Evolutionary conservation across 1,140 invertebrate species (phyloP).

Genomic region (Drosophila virilis): DNA sequence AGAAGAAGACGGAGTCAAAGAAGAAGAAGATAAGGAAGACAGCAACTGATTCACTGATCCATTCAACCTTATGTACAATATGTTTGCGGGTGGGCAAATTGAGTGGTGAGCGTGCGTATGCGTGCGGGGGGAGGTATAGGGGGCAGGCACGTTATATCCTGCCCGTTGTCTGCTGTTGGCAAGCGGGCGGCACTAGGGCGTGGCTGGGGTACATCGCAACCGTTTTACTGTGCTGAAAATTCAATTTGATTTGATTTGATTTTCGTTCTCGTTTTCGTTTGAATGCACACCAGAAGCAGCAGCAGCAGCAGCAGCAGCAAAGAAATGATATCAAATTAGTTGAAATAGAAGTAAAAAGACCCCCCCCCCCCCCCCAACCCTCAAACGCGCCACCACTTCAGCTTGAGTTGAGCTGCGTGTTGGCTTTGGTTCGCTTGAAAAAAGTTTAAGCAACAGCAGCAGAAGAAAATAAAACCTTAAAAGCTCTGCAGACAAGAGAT

Average conservation of each 20-base stretch:
- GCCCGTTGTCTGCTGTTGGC: slow-evolving; percentile 11
- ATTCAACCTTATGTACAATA: slow-evolving; percentile 35
- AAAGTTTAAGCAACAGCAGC: slow-evolving; percentile 12
- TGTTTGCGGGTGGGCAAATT: slow-evolving; percentile 1
- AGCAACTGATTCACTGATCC: slow-evolving; percentile 49
- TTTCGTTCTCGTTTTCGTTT: slow-evolving; percentile 82
- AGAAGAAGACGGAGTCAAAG: not conserved
- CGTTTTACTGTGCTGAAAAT: slow-evolving; percentile 68
- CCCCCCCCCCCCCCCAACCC: not conserved
- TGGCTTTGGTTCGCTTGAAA: slow-evolving; percentile 1
- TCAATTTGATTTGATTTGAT: slow-evolving; percentile 84
- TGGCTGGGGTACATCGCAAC: slow-evolving; percentile 20
- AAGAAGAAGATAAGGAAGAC: slow-evolving; percentile 3
- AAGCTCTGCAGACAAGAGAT: not conserved
- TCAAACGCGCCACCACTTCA: not conserved
- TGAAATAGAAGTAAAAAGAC: slow-evolving; percentile 72
- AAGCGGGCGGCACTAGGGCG: slow-evolving; percentile 33
- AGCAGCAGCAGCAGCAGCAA: slow-evolving; percentile 15
- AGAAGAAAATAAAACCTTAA: not conserved
- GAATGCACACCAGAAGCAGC: slow-evolving; percentile 67
- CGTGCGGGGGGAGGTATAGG: not conserved
- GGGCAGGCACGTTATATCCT: not conserved
- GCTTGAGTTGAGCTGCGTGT: slow-evolving; percentile 6
- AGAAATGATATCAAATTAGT: slow-evolving; percentile 80
- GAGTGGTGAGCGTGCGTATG: not conserved